phyloP scores from a whole-genome alignment of 2,888 invertebrate genomes.

The Cephus pygmeus region DNA sequence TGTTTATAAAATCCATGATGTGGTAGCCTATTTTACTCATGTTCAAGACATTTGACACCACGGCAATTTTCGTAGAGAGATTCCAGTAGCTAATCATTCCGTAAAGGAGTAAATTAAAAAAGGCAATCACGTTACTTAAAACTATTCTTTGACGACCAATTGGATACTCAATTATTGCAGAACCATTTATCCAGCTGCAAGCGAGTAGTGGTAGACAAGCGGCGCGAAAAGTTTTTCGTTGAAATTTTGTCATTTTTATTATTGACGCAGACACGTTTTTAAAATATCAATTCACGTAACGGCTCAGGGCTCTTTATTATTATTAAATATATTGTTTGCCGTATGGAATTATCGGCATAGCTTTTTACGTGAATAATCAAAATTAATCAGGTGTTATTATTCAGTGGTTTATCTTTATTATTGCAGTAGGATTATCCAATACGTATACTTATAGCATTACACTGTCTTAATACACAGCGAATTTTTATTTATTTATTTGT shows the following conservation, averaged over 20 bases:
- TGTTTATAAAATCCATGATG: background rate
- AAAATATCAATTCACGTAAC: background rate
- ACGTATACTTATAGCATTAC: background rate
- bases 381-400: background rate
- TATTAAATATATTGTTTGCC: background rate
- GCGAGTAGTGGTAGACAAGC: background rate
- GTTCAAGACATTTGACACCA: background rate
- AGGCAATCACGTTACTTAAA: background rate
- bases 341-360: background rate
- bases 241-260: background rate
- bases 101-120: background rate
- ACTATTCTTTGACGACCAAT: background rate
- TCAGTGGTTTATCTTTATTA: background rate
- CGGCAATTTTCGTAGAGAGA: background rate
- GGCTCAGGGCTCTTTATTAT: background rate
- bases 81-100: background rate
- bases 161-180: background rate
- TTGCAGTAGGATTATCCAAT: background rate
- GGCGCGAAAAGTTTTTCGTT: background rate
- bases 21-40: background rate
- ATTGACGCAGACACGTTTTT: background rate
- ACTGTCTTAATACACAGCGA: background rate
- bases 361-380: background rate
- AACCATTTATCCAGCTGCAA: background rate
- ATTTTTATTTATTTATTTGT: background rate